Evolutionary conservation across 2,888 invertebrate species (phyloP).

Genomic region (Drosophila kanekoi): DNA sequence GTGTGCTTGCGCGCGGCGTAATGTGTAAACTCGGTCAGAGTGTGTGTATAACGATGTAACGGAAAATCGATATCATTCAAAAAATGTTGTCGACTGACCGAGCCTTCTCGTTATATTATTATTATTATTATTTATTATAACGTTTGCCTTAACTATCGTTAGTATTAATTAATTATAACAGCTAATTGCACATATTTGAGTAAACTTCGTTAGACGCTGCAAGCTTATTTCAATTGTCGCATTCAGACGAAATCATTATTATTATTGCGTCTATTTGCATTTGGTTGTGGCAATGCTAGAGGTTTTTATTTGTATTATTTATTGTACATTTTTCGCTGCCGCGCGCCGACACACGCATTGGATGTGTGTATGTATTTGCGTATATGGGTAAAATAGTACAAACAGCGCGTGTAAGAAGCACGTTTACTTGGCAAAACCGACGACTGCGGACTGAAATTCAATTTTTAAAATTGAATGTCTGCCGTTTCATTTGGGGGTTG

Average conservation of each 20-base stretch:
- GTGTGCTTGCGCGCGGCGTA: conserved; percentile 63
- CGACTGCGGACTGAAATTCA: conserved; percentile 72
- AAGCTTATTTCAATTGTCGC: conserved; percentile 18
- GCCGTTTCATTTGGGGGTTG: conserved; percentile 37
- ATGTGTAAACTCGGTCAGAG: conserved; percentile 74
- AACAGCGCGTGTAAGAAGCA: conserved; percentile 69
- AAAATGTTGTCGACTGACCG: conserved; percentile 55
- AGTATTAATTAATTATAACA: neutral
- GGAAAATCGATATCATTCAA: conserved; percentile 77
- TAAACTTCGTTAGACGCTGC: neutral
- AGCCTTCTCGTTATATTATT: neutral
- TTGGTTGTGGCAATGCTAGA: conserved; percentile 18
- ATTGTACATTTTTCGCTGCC: conserved; percentile 31
- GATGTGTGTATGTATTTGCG: conserved; percentile 32
- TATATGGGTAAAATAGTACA: conserved; percentile 45
- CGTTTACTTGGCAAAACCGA: conserved; percentile 82
- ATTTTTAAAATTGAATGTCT: conserved; percentile 45
- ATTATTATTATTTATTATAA: neutral
- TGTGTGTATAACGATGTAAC: conserved; percentile 80
- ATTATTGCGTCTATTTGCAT: conserved; percentile 14
- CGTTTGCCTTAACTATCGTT: no score
- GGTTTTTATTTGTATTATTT: conserved; percentile 11
- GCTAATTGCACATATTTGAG: neutral
- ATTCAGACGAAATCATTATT: conserved; percentile 4
- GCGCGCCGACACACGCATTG: conserved; percentile 59